Base-by-base conservation (phyloP, 2,888 invertebrate genomes). In the Doris montereyensis region DNA sequence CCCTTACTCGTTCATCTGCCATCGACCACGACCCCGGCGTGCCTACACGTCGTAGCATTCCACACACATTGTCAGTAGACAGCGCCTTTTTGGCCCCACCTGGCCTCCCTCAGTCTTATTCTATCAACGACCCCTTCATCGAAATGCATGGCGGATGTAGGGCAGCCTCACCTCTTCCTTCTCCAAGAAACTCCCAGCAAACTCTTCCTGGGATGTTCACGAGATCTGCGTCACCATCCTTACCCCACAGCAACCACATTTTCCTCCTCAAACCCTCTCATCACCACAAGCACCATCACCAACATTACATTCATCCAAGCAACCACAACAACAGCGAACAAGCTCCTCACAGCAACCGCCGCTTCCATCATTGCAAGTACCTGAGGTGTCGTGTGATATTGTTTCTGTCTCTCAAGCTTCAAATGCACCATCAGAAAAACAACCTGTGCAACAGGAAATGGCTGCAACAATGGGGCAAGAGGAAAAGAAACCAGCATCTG, bases 171-270 rank as follows among this genome's bases (percentile, higher is more conserved):
- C 62, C 73, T 21, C 35, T 80, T 13, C 70, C 80, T 24, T 77
- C 75, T 1, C 74, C 76, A 13, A 71, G 82, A 65, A 58, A 80
- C 57, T 62, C 78, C 35, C 77, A 65, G 30, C 80, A 70, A 60
- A 52, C 80, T 57, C 13, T 80, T 65, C 73, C 65, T 57, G 74
- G 77, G 21, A 32, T 80, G 80, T 76, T 78, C 62, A 72, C 72
- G 28, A 62, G 80, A 70, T 76, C 78, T 28, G 74, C 79, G 65
- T 71, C 82, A 32, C 80, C 80, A 77, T 75, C 76, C 57, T n/a
- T 34, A 58, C 35, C 17, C 62, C 60, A 21, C 34, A 32, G 13
- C 57, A 28, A 26, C 24, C 30, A 52, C n/a, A 62, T 21, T n/a
- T 21, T 13, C 62, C 13, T 13, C 5, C 62, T 21, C 62, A 62